Evolutionary conservation across 1,140 invertebrate species (phyloP).

Genomic region (Apis mellifera): DNA sequence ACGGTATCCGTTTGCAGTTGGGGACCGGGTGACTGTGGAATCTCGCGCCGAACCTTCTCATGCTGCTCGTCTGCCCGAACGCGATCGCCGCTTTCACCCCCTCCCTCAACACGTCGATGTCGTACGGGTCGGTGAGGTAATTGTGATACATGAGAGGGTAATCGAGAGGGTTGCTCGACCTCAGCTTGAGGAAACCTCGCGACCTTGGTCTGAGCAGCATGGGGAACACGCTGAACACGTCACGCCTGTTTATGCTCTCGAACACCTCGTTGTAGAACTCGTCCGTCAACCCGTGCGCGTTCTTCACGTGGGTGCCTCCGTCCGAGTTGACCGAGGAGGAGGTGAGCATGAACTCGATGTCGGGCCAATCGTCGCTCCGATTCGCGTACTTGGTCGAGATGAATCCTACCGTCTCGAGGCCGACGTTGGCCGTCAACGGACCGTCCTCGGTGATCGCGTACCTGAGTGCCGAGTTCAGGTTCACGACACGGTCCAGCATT

Average conservation of each 20-base stretch:
- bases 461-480: constrained; percentile 88
- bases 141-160: constrained; percentile 95
- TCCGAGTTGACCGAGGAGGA: constrained; percentile 90
- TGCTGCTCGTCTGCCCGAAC: constrained; percentile 87
- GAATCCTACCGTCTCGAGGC: constrained; percentile 92
- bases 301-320: constrained; percentile 88
- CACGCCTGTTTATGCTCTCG: constrained; percentile 85
- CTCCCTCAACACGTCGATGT: constrained; percentile 89
- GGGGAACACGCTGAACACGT: constrained; percentile 90
- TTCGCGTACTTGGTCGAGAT: constrained; percentile 94
- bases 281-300: constrained; percentile 89
- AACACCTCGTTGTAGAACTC: constrained; percentile 90
- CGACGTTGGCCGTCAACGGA: constrained; percentile 90
- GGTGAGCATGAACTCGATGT: constrained; percentile 94
- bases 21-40: constrained; percentile 88
- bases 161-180: constrained; percentile 89
- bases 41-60: constrained; percentile 88
- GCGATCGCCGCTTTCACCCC: constrained; percentile 93
- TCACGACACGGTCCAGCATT: constrained; percentile 88
- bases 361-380: constrained; percentile 91
- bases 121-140: constrained; percentile 91
- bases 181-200: constrained; percentile 88
- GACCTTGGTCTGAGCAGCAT: constrained; percentile 94
- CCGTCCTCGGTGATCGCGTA: constrained; percentile 91
- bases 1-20: constrained; percentile 89